These are phyloP conservation scores for Rhynchomys soricoides DNA, from an alignment of 2,113 vertebrate species.

Conservation along the genomic window DNA sequence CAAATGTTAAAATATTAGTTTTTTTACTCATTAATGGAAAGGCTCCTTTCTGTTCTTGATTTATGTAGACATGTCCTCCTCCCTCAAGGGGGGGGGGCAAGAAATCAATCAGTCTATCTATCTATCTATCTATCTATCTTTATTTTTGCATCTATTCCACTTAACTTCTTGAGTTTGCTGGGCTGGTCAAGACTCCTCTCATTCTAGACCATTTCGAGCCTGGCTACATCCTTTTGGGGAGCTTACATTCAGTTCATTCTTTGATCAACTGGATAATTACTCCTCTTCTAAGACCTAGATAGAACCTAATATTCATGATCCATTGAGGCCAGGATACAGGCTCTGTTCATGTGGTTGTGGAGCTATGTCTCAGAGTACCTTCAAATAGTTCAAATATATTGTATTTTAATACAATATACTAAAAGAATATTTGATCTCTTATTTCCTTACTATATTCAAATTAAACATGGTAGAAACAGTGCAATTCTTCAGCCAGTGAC, in stretches of 20 bases:
- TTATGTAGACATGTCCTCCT: background rate
- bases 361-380: accelerated
- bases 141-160: background rate
- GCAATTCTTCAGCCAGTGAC: conserved; percentile 75
- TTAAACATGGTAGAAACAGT: conserved; percentile 43
- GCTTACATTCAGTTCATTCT: background rate
- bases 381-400: background rate
- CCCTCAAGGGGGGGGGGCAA: background rate
- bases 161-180: background rate
- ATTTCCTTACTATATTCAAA: conserved; percentile 52
- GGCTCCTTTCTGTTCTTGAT: background rate
- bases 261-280: background rate
- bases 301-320: background rate
- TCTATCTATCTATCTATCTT: no score
- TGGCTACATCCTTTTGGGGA: background rate
- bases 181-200: accelerated
- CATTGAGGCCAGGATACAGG: background rate
- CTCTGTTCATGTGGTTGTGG: background rate
- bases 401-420: conserved; percentile 54
- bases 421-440: conserved; percentile 73
- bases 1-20: background rate
- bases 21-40: background rate
- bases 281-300: background rate
- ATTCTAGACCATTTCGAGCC: background rate
- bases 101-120: no score